Evolutionary conservation across 2,888 invertebrate genomes (phyloP).

Genomic region (Shargacucullia verbasci): DNA sequence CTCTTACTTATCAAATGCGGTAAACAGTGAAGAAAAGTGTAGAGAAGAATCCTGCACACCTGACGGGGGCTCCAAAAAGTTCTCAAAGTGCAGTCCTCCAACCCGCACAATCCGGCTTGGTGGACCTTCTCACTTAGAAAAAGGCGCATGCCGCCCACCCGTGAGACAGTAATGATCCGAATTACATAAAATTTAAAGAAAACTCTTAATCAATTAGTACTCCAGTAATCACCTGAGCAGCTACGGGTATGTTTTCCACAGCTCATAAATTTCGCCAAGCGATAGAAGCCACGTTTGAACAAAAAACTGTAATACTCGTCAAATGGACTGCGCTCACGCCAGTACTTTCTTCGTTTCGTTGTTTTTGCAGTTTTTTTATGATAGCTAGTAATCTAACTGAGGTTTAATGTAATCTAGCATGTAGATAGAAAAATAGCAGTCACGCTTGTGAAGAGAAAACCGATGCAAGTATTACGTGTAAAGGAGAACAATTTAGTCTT

Average conservation of each 20-base stretch:
- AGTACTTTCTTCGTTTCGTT: slow-evolving; percentile 56
- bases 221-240: slow-evolving; percentile 22
- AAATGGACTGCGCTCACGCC: slow-evolving; percentile 68
- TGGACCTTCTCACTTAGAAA: too few species aligned
- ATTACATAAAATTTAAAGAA: too few species aligned
- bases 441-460: too few species aligned
- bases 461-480: not conserved
- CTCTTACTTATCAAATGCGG: too few species aligned
- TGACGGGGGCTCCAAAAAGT: too few species aligned
- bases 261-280: slow-evolving; percentile 65
- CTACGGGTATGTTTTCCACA: slow-evolving; percentile 54
- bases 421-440: too few species aligned
- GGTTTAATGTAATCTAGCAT: slow-evolving; percentile 8
- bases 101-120: too few species aligned
- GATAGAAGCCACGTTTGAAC: slow-evolving; percentile 68
- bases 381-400: slow-evolving; percentile 24
- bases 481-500: not conserved
- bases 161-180: too few species aligned
- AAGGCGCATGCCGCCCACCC: too few species aligned
- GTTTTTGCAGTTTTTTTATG: slow-evolving; percentile 14
- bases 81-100: too few species aligned
- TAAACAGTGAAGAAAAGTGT: too few species aligned
- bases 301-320: slow-evolving; percentile 62
- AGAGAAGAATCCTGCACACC: too few species aligned
- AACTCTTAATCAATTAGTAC: not conserved